These are phyloP conservation scores for Conus canariensis DNA, from an alignment of 2,888 invertebrate species.

Conservation along the genomic window DNA sequence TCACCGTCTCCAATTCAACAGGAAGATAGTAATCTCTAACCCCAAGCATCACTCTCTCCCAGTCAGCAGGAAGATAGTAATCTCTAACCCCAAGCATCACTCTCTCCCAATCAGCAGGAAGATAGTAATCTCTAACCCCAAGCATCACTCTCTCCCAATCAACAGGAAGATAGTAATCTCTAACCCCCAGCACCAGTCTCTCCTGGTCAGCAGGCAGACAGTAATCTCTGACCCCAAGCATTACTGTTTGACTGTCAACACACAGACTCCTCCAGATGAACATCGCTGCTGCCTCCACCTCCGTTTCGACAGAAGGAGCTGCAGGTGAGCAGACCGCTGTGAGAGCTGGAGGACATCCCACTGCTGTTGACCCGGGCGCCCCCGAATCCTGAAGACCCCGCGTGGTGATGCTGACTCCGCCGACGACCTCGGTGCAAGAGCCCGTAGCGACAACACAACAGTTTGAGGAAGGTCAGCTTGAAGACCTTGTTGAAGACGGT, in stretches of 20 bases:
- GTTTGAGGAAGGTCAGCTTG: constrained; percentile 74
- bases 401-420: constrained; percentile 48
- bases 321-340: constrained; percentile 26
- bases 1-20: no score
- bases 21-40: no score
- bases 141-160: no score
- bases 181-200: no score
- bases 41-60: no score
- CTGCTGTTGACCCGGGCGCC: neutral
- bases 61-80: no score
- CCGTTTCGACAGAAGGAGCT: constrained; percentile 42
- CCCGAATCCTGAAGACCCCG: constrained; percentile 24
- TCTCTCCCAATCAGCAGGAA: no score
- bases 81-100: no score
- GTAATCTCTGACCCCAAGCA: neutral
- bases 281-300: constrained; percentile 38
- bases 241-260: constrained; percentile 37
- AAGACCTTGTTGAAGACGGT: constrained; percentile 78
- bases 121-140: no score
- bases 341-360: neutral
- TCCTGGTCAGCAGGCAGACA: neutral
- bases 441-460: constrained; percentile 71
- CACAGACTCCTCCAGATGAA: constrained; percentile 46
- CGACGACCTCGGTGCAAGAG: constrained; percentile 64
- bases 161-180: no score